Percentiles rank a stretch among this genome's conserved stretches.
These are phyloP conservation scores for Dione vanillae DNA, from an alignment of 2,888 invertebrate genomes.

Conservation along the genomic window DNA sequence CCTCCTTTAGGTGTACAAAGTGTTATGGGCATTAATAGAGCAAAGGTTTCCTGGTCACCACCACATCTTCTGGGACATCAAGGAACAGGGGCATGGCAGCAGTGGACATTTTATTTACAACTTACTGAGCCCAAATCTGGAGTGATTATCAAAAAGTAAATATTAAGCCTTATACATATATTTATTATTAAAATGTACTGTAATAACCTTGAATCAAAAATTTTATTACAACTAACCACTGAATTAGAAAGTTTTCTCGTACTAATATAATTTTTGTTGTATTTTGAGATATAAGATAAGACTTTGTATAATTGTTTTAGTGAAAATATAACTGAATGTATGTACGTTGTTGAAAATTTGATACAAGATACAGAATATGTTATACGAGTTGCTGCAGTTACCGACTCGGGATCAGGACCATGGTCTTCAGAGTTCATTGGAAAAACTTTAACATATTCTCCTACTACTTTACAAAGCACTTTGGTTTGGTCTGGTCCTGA, in stretches of 20 bases:
- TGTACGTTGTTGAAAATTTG: conserved; percentile 87
- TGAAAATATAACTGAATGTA: conserved; percentile 83
- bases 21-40: conserved; percentile 89
- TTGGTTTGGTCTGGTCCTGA: conserved; percentile 91
- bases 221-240: not conserved
- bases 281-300: not conserved
- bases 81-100: conserved; percentile 87
- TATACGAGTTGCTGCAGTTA: conserved; percentile 91
- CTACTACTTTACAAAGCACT: conserved; percentile 84
- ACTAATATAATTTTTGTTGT: not conserved
- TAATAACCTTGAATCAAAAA: not conserved
- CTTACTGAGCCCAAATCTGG: conserved; percentile 81
- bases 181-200: not conserved
- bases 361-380: conserved; percentile 90
- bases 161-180: conserved; percentile 29
- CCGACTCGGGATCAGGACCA: conserved; percentile 89
- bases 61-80: conserved; percentile 91
- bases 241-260: not conserved
- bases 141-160: conserved; percentile 68
- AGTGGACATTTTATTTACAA: conserved; percentile 91
- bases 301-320: conserved; percentile 51
- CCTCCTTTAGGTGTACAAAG: conserved; percentile 92
- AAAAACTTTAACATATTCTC: conserved; percentile 85
- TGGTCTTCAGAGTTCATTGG: conserved; percentile 91
- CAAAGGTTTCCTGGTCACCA: conserved; percentile 92